Evolutionary conservation across 1,140 invertebrate species (phyloP).

Genomic region (Drosophila erecta): DNA sequence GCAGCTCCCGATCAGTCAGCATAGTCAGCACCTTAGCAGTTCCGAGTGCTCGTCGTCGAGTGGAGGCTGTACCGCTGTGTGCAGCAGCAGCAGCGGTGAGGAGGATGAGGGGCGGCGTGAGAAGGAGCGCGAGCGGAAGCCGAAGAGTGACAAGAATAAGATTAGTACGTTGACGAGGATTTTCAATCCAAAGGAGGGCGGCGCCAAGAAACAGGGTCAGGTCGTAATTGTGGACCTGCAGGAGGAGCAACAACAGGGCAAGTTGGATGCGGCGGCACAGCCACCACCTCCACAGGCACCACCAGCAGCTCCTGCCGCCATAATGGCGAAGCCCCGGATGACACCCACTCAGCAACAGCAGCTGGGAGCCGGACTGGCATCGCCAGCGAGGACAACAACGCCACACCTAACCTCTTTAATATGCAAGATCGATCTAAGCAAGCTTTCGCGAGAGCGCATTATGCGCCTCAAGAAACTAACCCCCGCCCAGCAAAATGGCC

Average conservation of each 20-base stretch:
- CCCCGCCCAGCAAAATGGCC: constrained; percentile 66
- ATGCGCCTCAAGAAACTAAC: constrained; percentile 44
- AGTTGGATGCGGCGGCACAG: constrained; percentile 30
- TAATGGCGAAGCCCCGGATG: constrained; percentile 45
- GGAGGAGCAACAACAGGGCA: constrained; percentile 68
- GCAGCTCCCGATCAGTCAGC: constrained; percentile 25
- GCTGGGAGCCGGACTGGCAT: constrained; percentile 57
- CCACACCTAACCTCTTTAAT: constrained; percentile 70
- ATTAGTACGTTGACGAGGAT: constrained; percentile 88
- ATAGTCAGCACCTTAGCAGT: constrained; percentile 51
- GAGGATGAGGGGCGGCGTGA: constrained; percentile 57
- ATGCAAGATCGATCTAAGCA: constrained; percentile 79
- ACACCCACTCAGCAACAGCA: constrained; percentile 62
- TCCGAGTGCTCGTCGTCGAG: constrained; percentile 51
- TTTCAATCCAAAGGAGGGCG: constrained; percentile 87
- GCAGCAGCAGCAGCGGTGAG: constrained; percentile 62
- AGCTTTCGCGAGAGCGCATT: constrained; percentile 58
- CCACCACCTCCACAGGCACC: constrained; percentile 16
- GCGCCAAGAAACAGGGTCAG: constrained; percentile 86
- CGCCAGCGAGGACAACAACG: constrained; percentile 64
- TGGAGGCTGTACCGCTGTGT: constrained; percentile 45
- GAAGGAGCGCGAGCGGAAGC: constrained; percentile 54
- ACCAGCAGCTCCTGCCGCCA: constrained; percentile 1
- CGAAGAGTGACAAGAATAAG: constrained; percentile 88
- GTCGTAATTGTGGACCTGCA: constrained; percentile 81